Evolutionary conservation across 1,140 invertebrate species (phyloP).

Genomic region (Steinernema khuongi): DNA sequence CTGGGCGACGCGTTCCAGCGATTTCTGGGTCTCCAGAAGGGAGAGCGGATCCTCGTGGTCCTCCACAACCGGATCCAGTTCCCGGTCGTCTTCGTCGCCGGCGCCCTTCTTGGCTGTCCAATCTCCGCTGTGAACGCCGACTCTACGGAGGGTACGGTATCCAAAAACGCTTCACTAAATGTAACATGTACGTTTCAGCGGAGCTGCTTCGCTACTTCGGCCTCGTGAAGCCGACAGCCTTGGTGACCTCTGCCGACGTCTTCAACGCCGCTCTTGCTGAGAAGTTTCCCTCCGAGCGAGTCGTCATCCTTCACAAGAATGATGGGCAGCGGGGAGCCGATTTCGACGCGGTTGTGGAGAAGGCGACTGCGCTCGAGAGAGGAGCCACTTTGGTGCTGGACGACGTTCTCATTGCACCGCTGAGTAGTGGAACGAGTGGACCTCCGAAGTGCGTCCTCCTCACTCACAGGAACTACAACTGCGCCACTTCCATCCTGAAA

Average conservation of each 20-base stretch:
- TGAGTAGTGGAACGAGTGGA: conserved; percentile 44
- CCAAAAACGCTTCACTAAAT: conserved; percentile 17
- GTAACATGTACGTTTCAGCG: conserved; percentile 10
- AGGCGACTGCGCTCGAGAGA: not conserved
- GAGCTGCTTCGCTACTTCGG: conserved; percentile 30
- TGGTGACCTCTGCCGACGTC: not conserved
- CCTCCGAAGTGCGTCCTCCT: conserved; percentile 40
- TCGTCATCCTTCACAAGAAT: not conserved
- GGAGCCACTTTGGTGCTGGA: conserved; percentile 17
- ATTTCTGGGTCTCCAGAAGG: not conserved
- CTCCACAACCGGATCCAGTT: conserved; percentile 31
- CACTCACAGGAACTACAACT: conserved; percentile 32
- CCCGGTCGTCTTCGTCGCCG: conserved; percentile 42
- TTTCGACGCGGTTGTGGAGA: not conserved
- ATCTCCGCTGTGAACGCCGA: conserved; percentile 42
- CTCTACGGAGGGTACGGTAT: conserved; percentile 24
- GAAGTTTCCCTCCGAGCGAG: conserved; percentile 28
- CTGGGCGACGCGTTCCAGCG: not conserved
- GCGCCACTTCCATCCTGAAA: conserved; percentile 25
- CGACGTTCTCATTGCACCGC: conserved; percentile 40
- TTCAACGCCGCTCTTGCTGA: conserved; percentile 22
- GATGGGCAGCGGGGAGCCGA: not conserved
- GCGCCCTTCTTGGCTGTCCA: conserved; percentile 39
- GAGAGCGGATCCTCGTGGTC: not conserved
- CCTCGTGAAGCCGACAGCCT: conserved; percentile 11